phyloP scores from a whole-genome alignment of 2,113 vertebrate genomes.

The Corynorhinus townsendii region DNA sequence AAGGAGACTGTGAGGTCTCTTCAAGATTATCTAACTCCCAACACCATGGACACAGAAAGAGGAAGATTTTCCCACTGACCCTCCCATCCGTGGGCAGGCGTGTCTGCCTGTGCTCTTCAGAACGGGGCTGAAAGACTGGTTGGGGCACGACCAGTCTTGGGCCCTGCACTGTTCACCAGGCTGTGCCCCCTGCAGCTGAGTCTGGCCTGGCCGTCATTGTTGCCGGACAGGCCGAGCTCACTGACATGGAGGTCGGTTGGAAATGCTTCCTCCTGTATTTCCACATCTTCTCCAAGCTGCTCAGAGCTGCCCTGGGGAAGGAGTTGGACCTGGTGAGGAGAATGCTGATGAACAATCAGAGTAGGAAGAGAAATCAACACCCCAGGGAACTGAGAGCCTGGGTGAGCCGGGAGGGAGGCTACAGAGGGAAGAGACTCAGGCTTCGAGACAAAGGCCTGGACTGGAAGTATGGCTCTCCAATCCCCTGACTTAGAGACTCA shows the following conservation, averaged over 20 bases:
- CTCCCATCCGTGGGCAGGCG: background rate
- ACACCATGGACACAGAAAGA: background rate
- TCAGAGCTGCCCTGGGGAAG: background rate
- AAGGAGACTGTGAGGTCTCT: constrained; percentile 8
- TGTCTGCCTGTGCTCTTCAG: background rate
- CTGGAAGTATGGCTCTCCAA: background rate
- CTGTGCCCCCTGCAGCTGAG: background rate
- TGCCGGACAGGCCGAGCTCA: background rate
- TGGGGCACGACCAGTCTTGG: background rate
- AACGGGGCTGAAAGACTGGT: background rate
- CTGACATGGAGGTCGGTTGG: background rate
- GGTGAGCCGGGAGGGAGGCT: background rate
- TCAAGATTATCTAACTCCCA: background rate
- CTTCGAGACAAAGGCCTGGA: background rate
- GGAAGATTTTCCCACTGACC: background rate
- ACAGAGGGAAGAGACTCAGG: background rate
- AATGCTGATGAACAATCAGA: background rate
- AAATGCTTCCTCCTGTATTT: background rate
- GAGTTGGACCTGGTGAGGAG: background rate
- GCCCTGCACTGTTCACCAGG: background rate
- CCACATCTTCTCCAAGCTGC: background rate
- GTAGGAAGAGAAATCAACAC: background rate
- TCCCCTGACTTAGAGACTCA: background rate
- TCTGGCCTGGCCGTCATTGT: background rate
- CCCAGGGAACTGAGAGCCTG: background rate